Percentiles rank a stretch among this genome's conserved stretches.
Conservation (phyloP, 2,797 vertebrate species). For the Gallirallus australis region DNA sequence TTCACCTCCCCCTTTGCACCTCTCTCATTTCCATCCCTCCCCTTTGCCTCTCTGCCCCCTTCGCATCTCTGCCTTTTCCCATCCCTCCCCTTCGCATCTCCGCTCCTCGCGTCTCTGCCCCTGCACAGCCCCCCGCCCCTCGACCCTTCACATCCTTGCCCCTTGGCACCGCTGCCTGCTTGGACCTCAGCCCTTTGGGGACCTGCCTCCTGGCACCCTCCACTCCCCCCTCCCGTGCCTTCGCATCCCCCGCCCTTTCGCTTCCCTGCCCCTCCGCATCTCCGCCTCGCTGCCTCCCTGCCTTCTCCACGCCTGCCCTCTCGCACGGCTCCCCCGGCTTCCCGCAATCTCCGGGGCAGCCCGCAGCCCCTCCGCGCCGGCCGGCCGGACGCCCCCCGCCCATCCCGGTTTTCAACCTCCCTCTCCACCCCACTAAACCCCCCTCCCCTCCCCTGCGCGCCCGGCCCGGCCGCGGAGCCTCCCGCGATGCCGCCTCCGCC, state of each 20-base stretch:
- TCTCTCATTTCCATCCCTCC: constrained; percentile 51
- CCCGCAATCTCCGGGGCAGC: neutral
- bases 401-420: too few species aligned
- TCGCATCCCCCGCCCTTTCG: too few species aligned
- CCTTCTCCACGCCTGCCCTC: neutral
- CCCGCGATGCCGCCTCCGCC: neutral
- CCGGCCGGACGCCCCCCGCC: too few species aligned
- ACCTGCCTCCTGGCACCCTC: neutral
- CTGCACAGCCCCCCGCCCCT: neutral
- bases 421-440: too few species aligned
- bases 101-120: neutral
- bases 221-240: accelerated
- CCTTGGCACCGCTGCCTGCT: neutral
- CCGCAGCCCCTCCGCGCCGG: neutral
- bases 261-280: neutral
- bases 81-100: constrained; percentile 3
- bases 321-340: neutral
- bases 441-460: neutral
- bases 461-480: neutral
- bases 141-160: neutral
- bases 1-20: constrained; percentile 61
- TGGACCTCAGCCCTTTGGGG: neutral
- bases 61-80: constrained; percentile 17
- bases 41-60: constrained; percentile 29
- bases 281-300: neutral